A percentile compares a stretch with the other conserved stretches of the same genome.
Conservation (phyloP, 1,140 invertebrate genomes). For the Chironomus striatipennis region DNA sequence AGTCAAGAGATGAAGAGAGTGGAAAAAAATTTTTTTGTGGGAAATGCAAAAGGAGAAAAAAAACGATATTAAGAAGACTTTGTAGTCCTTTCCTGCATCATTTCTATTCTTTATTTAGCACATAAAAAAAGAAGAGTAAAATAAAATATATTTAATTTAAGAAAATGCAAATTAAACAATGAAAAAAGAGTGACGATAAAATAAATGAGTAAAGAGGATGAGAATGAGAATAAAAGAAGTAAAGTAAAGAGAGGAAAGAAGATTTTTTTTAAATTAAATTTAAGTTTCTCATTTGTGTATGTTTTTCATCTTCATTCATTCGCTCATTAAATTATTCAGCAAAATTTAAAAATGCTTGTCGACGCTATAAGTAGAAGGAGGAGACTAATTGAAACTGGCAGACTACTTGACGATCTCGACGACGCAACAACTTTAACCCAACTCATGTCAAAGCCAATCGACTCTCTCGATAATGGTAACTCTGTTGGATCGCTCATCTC, state of each 20-base stretch:
- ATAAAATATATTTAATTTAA: neutral
- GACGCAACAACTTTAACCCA: slow-evolving; percentile 26
- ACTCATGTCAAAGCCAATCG: slow-evolving; percentile 36
- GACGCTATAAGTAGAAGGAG: neutral
- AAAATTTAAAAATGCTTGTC: neutral
- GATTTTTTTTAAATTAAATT: neutral
- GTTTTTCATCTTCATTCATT: too few species aligned
- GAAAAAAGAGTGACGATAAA: neutral
- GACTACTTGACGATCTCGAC: neutral
- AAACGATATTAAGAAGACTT: too few species aligned
- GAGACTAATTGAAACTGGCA: neutral
- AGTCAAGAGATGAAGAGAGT: too few species aligned
- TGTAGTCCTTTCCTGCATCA: too few species aligned
- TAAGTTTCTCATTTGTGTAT: neutral
- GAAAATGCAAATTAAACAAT: slow-evolving; percentile 5
- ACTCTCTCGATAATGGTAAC: slow-evolving; percentile 45
- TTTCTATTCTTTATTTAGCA: too few species aligned
- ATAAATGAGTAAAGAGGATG: too few species aligned
- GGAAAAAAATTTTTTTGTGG: too few species aligned
- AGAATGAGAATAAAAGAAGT: neutral
- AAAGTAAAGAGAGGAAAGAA: neutral
- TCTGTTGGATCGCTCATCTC: slow-evolving; percentile 50
- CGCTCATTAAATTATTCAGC: neutral
- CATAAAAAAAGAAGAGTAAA: neutral
- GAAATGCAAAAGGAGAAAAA: too few species aligned